Conservation (phyloP, 2,797 vertebrate species). For the Tangara arthus region DNA sequence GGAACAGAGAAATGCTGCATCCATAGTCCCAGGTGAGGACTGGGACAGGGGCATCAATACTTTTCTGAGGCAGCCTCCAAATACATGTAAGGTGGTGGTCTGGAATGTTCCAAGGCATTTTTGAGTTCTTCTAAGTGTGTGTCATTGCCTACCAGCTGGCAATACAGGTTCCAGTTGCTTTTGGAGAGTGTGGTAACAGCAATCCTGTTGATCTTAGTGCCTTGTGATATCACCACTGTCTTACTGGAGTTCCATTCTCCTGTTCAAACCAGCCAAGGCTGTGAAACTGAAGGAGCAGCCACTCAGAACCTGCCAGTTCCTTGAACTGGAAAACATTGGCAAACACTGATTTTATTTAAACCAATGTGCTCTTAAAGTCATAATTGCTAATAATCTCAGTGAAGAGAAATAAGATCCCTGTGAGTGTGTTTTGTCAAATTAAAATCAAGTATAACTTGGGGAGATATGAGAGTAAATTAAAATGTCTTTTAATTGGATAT, state of each 20-base stretch:
- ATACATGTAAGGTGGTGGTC: neutral
- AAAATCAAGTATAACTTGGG: neutral
- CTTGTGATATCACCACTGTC: rapidly evolving
- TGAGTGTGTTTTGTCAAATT: neutral
- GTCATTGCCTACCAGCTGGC: neutral
- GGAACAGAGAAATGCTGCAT: neutral
- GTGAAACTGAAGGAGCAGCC: neutral
- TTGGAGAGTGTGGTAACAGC: neutral
- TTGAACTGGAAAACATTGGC: neutral
- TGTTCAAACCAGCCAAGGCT: neutral
- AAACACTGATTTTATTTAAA: neutral
- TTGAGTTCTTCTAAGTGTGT: neutral
- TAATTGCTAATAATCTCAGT: neutral
- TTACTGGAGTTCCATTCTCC: neutral
- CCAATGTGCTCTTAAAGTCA: neutral
- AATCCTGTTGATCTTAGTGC: neutral
- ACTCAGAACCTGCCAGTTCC: neutral
- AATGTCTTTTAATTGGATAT: constrained; percentile 2
- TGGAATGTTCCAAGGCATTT: neutral
- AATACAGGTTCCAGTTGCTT: neutral
- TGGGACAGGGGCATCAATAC: neutral
- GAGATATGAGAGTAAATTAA: neutral
- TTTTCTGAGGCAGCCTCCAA: neutral
- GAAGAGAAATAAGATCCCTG: neutral
- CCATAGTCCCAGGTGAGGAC: neutral